Percentiles rank a stretch among this genome's conserved stretches.
These are phyloP conservation scores for Odontamblyopus lacepedii DNA, from an alignment of 2,797 vertebrate species.

Conservation along the genomic window DNA sequence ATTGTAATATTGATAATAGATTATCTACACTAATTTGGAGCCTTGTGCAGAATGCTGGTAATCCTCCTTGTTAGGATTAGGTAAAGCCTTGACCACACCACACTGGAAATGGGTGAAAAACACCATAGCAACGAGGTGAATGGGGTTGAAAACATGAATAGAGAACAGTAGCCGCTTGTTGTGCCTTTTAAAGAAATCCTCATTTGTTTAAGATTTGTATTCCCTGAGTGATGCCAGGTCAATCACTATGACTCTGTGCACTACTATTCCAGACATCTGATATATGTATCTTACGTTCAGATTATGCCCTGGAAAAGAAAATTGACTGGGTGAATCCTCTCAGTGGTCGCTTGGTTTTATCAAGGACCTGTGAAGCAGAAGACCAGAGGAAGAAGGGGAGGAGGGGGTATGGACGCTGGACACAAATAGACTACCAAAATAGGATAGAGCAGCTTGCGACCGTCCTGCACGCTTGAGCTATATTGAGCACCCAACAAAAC, in stretches of 20 bases:
- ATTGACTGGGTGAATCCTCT: slow-evolving; percentile 45
- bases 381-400: slow-evolving; percentile 30
- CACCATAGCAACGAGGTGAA: slow-evolving; percentile 68
- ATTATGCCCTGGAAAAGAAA: slow-evolving; percentile 35
- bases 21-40: slow-evolving; percentile 3
- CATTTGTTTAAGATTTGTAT: slow-evolving; percentile 46
- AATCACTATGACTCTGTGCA: slow-evolving; percentile 5
- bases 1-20: not conserved
- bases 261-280: slow-evolving; percentile 27
- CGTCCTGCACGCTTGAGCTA: slow-evolving; percentile 55
- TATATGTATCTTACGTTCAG: slow-evolving; percentile 30
- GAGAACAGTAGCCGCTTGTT: slow-evolving; percentile 19
- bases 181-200: slow-evolving; percentile 19
- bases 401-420: slow-evolving; percentile 52
- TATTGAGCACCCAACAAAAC: slow-evolving; percentile 60
- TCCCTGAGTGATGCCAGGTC: not conserved
- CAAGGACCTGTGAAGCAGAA: slow-evolving; percentile 46
- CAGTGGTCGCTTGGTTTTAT: slow-evolving; percentile 44
- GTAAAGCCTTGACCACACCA: slow-evolving; percentile 40
- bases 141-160: slow-evolving; percentile 35
- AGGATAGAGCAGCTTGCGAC: slow-evolving; percentile 69
- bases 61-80: slow-evolving; percentile 75
- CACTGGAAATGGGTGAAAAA: slow-evolving; percentile 44
- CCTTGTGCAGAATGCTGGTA: slow-evolving; percentile 39
- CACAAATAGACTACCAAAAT: slow-evolving; percentile 80